Conservation (phyloP, 2,113 vertebrate genomes). For the Arenaria interpres region DNA sequence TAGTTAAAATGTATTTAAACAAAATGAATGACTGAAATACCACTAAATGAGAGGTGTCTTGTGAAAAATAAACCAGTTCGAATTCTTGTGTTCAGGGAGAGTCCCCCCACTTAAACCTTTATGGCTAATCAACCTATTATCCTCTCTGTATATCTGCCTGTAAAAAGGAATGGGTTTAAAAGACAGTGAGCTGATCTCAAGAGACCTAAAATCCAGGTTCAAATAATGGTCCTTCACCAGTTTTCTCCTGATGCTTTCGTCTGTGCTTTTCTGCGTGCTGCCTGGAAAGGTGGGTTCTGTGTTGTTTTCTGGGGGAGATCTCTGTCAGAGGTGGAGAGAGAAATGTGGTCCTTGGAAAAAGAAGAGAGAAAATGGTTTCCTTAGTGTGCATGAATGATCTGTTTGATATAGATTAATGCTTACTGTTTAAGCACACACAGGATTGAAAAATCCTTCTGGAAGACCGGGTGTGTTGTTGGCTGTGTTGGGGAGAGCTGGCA, state of each 20-base stretch:
- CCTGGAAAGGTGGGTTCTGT: neutral
- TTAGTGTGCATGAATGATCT: neutral
- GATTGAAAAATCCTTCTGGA: neutral
- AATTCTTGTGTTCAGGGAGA: neutral
- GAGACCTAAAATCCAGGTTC: neutral
- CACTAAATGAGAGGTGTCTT: neutral
- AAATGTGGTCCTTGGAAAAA: neutral
- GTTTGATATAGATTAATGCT: neutral
- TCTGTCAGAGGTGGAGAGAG: neutral
- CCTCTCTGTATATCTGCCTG: neutral
- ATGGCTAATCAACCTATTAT: neutral
- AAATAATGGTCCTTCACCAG: neutral
- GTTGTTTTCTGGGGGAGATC: neutral
- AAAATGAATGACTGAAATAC: neutral
- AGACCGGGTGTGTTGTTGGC: neutral
- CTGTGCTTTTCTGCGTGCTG: neutral
- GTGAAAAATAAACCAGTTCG: neutral
- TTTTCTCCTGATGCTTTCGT: neutral
- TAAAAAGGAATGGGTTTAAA: neutral
- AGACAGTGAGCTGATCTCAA: neutral
- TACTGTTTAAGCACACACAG: neutral
- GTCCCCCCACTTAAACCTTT: neutral
- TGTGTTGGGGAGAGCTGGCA: neutral
- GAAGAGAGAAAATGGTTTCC: neutral
- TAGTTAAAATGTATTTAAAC: slow-evolving; percentile 38